Conservation (phyloP, 2,888 invertebrate species). For the Rotaria sp. region DNA sequence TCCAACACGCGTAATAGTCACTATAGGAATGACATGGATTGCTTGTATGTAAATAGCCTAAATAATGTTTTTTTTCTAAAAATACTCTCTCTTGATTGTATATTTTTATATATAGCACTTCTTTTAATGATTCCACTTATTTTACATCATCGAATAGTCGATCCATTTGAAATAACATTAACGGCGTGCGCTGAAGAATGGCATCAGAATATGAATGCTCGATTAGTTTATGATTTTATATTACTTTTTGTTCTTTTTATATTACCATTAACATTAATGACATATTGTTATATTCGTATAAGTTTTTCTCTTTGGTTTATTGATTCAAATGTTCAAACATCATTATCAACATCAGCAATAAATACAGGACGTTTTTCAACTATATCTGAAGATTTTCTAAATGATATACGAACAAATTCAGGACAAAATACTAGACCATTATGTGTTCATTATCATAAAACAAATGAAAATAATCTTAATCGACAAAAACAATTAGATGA, state of each 20-base stretch:
- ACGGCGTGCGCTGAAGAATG: constrained; percentile 17
- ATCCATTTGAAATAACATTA: neutral
- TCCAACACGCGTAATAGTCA: constrained; percentile 1
- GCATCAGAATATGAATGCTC: constrained; percentile 29
- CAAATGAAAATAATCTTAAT: neutral
- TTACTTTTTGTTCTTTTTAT: constrained; percentile 32
- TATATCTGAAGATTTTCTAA: neutral
- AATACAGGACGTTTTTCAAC: neutral
- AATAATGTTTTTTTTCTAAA: neutral
- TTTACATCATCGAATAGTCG: constrained; percentile 23
- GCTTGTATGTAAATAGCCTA: neutral
- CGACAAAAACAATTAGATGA: neutral
- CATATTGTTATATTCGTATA: constrained; percentile 33
- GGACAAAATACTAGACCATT: neutral
- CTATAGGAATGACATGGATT: constrained; percentile 29
- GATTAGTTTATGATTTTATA: constrained; percentile 32
- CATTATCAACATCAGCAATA: neutral
- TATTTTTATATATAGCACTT: neutral
- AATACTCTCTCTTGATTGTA: neutral
- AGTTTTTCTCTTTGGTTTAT: constrained; percentile 35
- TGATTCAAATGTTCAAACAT: neutral
- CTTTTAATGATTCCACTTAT: neutral
- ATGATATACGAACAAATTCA: neutral
- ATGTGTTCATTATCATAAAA: neutral
- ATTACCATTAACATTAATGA: constrained; percentile 38